Base-by-base conservation (phyloP, 2,888 invertebrate species). In the Erebia palarica region DNA sequence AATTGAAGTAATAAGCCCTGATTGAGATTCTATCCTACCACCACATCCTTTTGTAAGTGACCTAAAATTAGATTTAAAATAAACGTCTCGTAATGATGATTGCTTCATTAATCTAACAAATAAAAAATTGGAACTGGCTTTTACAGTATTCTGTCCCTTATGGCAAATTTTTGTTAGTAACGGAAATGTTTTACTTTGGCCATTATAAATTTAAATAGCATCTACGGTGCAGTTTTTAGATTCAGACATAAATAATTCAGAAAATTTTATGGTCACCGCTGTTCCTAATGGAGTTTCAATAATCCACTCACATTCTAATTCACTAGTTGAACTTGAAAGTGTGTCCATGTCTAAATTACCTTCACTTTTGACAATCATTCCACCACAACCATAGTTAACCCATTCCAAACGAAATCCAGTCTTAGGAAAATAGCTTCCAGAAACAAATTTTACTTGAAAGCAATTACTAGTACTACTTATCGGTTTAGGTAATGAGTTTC, bases 391-490 rank as follows among this genome's bases (percentile, higher is more conserved):
- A 76, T 95, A 90, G 60, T 95, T 89, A 61, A 94, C 85, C 95
- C 97, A 98, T 87, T 98, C 98, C 65, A 98, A 86, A 64, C 97
- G 94, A 84, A 98, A 98, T 27, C 97, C 97, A 71, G 94, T 88
- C 11, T 83, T 86, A 14, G 94, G 79, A 14, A 76, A 78, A 94
- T 81, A n/a, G 90, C 90, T 42, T 73, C 96, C 96, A 3, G 96
- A 95, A 0, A 92, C 81, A 83, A 98, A 98, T 73, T 94, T 94
- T 4, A 97, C 84, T 84, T 94, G 94, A 3, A 96, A 89, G 68
- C 94, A 88, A 87, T 94, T 91, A 74, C 93, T 90, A 27, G 90
- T 89, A 0, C 96, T 94, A n/a, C 91, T 89, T 47, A 96, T 89
- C 66, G 91, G 82, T 1, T 90, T 84, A 0, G 96, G 95, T 8